Base-by-base conservation (phyloP, 2,888 invertebrate genomes). In the Hydriomena furcata region DNA sequence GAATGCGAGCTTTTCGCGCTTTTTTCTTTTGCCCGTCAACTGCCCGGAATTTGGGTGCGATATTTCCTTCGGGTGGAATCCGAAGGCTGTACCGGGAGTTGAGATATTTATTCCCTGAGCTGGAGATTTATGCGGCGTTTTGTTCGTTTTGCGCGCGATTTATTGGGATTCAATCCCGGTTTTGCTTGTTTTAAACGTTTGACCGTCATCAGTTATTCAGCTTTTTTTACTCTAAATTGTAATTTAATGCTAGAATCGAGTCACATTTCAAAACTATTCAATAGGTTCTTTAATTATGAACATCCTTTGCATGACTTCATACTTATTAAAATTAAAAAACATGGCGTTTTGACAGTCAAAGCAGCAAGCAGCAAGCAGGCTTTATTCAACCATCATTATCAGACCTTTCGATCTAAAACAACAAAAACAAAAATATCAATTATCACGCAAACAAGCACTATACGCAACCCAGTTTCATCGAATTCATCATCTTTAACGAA, bases 1-100 rank as follows among this genome's bases (percentile, higher is more conserved):
- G 82, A 80, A 83, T 82, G 78, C 74, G 73, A 65, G 62, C 82
- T 63, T 85, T 85, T 82, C 78, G 77, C 76, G 71, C 43, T 66
- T 50, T 55, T 52, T 76, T 78, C 81, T 78, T n/a, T 73, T 54
- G 65, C 73, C 79, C 76, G 81, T 84, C 86, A 84, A 78, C 45
- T 36, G 59, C 70, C 68, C 77, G 86, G 88, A 88, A 90, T 88
- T 88, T 81, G 85, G 88, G 90, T 90, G 90, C 89, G 86, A 89
- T 90, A 90, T 90, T 88, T 90, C 76, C 85, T 80, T 71, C 62
- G 72, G 69, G 66, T 76, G 87, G 89, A 88, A 89, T 89, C 80
- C 82, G 80, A 83, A 82, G 84, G 82, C 79, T 84, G 79, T 81
- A 78, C 68, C 71, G 73, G 69, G 82, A 78, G 75, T 79, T 81